Conservation (phyloP, 2,888 invertebrate genomes). For the Neoaliturus tenellus region DNA sequence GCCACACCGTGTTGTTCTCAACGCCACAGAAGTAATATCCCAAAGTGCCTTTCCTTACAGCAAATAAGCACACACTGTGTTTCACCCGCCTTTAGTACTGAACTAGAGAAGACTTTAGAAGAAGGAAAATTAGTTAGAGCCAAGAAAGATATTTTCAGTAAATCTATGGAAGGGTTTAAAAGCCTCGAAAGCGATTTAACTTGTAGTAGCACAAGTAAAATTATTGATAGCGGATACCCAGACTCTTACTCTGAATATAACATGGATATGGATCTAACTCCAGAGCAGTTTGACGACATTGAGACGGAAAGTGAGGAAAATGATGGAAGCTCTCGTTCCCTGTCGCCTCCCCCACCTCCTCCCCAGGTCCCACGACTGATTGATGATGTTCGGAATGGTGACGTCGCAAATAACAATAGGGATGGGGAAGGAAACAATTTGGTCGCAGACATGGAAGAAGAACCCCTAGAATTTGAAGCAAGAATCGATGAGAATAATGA, state of each 20-base stretch:
- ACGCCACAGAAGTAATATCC: slow-evolving; percentile 11
- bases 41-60: slow-evolving; percentile 40
- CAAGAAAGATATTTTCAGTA: slow-evolving; percentile 31
- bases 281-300: slow-evolving; percentile 67
- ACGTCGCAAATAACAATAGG: slow-evolving; percentile 75
- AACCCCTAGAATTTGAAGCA: slow-evolving; percentile 59
- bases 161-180: slow-evolving; percentile 45
- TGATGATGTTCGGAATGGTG: slow-evolving; percentile 74
- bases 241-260: slow-evolving; percentile 63
- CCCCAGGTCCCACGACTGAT: slow-evolving; percentile 60
- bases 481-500: slow-evolving; percentile 57
- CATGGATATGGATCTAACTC: slow-evolving; percentile 66
- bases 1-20: slow-evolving; percentile 40
- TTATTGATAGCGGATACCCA: slow-evolving; percentile 65
- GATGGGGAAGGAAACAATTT: slow-evolving; percentile 75
- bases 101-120: neutral
- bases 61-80: slow-evolving; percentile 1
- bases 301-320: slow-evolving; percentile 66
- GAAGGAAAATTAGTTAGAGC: neutral
- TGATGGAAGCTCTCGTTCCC: slow-evolving; percentile 62
- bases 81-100: slow-evolving; percentile 13
- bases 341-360: slow-evolving; percentile 50
- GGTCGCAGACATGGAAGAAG: slow-evolving; percentile 58
- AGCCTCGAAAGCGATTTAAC: slow-evolving; percentile 49
- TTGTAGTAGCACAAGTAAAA: slow-evolving; percentile 61